These are phyloP conservation scores for Hirudo medicinalis DNA, from an alignment of 1,140 invertebrate genomes.

Conservation along the genomic window DNA sequence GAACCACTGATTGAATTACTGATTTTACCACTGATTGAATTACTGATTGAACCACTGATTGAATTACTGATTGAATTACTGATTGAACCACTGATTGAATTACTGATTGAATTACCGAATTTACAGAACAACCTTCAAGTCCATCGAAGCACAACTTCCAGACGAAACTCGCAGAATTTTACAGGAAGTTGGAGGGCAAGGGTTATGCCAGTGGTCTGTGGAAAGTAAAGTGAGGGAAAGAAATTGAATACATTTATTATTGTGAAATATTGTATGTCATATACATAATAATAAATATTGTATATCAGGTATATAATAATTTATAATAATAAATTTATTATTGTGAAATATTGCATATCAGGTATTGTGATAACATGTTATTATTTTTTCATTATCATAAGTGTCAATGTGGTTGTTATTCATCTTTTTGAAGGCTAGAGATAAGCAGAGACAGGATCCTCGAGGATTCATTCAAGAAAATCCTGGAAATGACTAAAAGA, in stretches of 20 bases:
- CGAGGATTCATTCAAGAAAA: constrained; percentile 88
- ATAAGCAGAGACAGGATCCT: constrained; percentile 80
- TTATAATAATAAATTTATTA: no score
- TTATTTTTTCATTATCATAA: not conserved
- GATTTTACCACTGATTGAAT: constrained; percentile 4
- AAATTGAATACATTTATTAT: no score
- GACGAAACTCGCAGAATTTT: constrained; percentile 84
- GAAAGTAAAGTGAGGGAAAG: constrained; percentile 65
- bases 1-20: not conserved
- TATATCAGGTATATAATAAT: no score
- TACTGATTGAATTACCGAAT: no score
- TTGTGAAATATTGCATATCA: not conserved
- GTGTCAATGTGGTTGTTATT: not conserved
- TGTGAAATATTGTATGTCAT: no score
- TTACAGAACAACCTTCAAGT: constrained; percentile 46
- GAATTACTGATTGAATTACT: not conserved
- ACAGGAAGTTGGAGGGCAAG: constrained; percentile 84
- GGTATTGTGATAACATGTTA: no score
- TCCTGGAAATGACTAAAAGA: constrained; percentile 89
- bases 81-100: not conserved
- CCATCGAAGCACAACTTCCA: constrained; percentile 81
- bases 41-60: not conserved
- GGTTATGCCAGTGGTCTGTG: constrained; percentile 89
- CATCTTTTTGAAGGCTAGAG: constrained; percentile 55
- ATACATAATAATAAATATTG: not conserved